phyloP scores from a whole-genome alignment of 2,888 invertebrate genomes.

The Neoaliturus tenellus region DNA sequence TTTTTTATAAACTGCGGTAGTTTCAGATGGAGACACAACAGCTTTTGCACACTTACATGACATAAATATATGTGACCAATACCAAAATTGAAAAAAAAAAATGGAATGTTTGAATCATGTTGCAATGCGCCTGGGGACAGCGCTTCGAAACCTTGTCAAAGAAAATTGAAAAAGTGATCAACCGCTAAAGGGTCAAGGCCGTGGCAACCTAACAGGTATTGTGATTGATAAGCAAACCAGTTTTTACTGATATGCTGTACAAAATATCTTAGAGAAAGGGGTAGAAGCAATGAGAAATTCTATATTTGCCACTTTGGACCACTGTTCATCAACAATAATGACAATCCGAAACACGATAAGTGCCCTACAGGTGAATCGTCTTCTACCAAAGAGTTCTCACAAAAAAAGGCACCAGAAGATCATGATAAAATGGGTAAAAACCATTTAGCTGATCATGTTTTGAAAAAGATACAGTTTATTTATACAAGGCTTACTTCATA shows the following conservation, averaged over 20 bases:
- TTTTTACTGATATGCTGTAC: conserved; percentile 4
- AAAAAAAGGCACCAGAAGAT: too few relatives aligned
- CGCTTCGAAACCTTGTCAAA: conserved; percentile 21
- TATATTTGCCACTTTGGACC: conserved; percentile 5
- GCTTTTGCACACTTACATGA: too few relatives aligned
- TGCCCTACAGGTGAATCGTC: neutral
- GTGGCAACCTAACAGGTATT: neutral
- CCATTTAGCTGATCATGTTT: too few relatives aligned
- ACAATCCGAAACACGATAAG: neutral
- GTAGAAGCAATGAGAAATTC: conserved; percentile 4
- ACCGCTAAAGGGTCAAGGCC: neutral
- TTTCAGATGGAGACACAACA: too few relatives aligned
- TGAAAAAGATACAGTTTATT: neutral
- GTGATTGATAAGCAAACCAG: neutral
- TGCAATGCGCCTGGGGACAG: conserved; percentile 16
- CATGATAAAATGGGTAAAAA: too few relatives aligned
- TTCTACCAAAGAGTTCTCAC: conserved; percentile 7
- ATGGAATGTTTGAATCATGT: conserved; percentile 38
- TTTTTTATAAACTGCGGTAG: too few relatives aligned
- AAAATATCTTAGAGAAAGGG: neutral
- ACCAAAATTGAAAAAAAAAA: too few relatives aligned
- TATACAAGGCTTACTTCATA: neutral
- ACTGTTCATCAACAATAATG: conserved; percentile 11
- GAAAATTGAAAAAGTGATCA: neutral
- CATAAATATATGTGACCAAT: too few relatives aligned